Evolutionary conservation across 2,888 invertebrate genomes (phyloP), one percentile per base, ranked within the genome.

Genomic region (Altica lythri): DNA sequence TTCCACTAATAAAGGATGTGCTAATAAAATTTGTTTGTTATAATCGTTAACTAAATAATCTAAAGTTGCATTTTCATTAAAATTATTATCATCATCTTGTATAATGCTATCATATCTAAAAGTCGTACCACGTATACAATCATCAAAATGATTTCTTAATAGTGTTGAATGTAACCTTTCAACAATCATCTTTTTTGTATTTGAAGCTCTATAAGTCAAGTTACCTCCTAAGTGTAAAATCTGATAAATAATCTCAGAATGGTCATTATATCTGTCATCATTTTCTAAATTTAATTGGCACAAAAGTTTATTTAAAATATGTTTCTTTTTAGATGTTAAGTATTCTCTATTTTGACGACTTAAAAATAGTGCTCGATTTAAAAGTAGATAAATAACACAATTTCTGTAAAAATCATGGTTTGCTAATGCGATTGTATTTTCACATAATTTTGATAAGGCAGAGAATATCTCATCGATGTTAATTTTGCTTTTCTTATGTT

Each of bases 211-310:
- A 10, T 35, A 45, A 16, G 57, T 51, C 25, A 68, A 50, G n/a
- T 59, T 55, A 4, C 61, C 65, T n/a, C 64, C 63, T 30, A 68
- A 55, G 6, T 57, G 60, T 16, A 68, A 45, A n/a, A 64, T 48
- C 16, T 59, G 63, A 10, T 56, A 59, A 29, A 66, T 63, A 38
- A 63, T 60, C 4, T 60, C 62, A 0, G 57, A 57, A 35, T 62
- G 59, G 17, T 64, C 59, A 12, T 10, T 27, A 9, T 35, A 38
- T n/a, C 53, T 56, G 32, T 57, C 55, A 6, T 55, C 38, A 32
- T 47, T 38, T 47, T 63, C 63, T 10, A 63, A 56, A 38, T 65
- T 60, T 14, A 66, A 40, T 2, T 48, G 32, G 10, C 17, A 32
- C 22, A 61, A 32, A n/a, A 62, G 40, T 19, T 49, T 49, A 10